These are phyloP conservation scores for Nemapogon koenigi DNA, from an alignment of 2,888 invertebrate genomes.

Conservation along the genomic window DNA sequence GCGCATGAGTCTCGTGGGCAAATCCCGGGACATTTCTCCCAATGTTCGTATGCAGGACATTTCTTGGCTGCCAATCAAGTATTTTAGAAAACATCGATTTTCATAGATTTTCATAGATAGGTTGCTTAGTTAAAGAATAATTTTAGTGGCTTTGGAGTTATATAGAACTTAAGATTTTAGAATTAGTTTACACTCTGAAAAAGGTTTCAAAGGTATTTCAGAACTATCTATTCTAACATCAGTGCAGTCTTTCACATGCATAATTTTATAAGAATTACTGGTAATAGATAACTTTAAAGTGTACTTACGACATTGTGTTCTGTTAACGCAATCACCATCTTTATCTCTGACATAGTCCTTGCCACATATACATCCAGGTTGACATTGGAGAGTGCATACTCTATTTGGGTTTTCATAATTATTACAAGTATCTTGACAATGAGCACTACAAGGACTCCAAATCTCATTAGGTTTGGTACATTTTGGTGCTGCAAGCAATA, in stretches of 20 bases:
- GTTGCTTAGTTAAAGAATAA: too few species aligned
- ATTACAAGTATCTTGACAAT: slow-evolving; percentile 15
- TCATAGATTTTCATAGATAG: too few species aligned
- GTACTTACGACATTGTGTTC: slow-evolving; percentile 11
- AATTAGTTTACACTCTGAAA: too few species aligned
- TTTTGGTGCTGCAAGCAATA: neutral
- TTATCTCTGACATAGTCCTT: slow-evolving; percentile 11
- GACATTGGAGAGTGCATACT: slow-evolving; percentile 13
- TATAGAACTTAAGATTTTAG: too few species aligned
- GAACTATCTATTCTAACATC: neutral
- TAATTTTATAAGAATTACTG: too few species aligned
- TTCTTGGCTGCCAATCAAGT: slow-evolving; percentile 1
- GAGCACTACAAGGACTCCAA: slow-evolving; percentile 11
- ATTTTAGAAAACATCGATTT: too few species aligned
- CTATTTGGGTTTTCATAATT: slow-evolving; percentile 10
- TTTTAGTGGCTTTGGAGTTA: too few species aligned
- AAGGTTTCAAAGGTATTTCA: too few species aligned
- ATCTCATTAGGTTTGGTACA: neutral
- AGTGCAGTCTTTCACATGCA: neutral
- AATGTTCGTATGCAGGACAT: slow-evolving; percentile 3
- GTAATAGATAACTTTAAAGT: too few species aligned
- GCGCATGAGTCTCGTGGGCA: slow-evolving; percentile 8
- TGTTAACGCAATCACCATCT: slow-evolving; percentile 12
- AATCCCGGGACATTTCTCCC: neutral
- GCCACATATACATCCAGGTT: slow-evolving; percentile 15